Evolutionary conservation across 2,797 vertebrate species (phyloP), one percentile per base, ranked within the genome.

Genomic region (Manis pentadactyla): DNA sequence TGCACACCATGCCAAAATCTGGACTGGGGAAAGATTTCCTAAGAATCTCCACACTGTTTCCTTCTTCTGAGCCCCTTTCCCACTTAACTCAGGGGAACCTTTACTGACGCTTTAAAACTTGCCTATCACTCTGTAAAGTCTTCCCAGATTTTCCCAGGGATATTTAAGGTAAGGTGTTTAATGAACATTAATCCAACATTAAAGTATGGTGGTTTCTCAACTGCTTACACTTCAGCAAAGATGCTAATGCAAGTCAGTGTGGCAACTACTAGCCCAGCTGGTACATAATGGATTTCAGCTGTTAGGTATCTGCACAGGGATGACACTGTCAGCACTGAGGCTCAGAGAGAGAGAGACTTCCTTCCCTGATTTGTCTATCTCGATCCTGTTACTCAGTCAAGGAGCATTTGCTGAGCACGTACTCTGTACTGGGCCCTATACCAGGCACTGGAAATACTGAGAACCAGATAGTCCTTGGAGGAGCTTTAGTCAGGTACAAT

Each of bases 151-250:
- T 31, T 92, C 61, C 19, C 42, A 68, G 42, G 34, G 57, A 61
- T 86, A 68, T 68, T 89, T 89, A 94, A 74, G 73, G 29, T 89
- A 64, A 81, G 31, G 8, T 81, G n/a, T 75, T 93, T 74, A 61
- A 66, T 10, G 25, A 88, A 88, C n/a, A 74, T 66, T 31, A 82
- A 64, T 63, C 13, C 27, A 88, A 42, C 57, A 79, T 84, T 87
- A 87, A 73, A 91, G 39, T 29, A 63, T 55, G 34, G 71, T 88
- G 49, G 64, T 71, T 73, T 69, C 49, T 39, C 53, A 87, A 63
- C 25, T 68, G 39, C 69, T 63, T 83, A 46, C 78, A 73, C 8
- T 18, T 87, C 46, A 87, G 87, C 87, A 42, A 59, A 51, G 14
- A 59, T 39, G 39, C 66, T 69, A 31, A 46, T 19, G 53, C 59